These are phyloP conservation scores for Coregonus clupeaformis DNA, from an alignment of 2,113 vertebrate species.

Conservation along the genomic window DNA sequence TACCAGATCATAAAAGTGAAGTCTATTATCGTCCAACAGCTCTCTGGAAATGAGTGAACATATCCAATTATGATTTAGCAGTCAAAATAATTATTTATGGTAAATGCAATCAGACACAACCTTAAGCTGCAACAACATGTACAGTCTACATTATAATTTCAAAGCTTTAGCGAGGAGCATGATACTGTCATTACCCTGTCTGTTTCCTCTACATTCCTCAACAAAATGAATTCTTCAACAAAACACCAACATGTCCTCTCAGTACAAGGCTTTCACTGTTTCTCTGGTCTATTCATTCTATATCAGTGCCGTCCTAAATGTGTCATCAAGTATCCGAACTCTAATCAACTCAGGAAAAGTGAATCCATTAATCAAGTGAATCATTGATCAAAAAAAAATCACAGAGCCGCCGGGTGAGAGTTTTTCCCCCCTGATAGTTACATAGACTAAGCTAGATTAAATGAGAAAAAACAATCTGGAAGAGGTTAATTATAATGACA, in stretches of 20 bases:
- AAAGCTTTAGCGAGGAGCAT: neutral
- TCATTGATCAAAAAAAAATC: conserved; percentile 39
- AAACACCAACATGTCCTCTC: too few relatives aligned
- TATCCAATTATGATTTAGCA: conserved; percentile 3
- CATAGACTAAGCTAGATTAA: conserved; percentile 53
- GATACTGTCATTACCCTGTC: neutral
- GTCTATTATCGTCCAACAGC: neutral
- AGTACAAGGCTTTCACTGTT: too few relatives aligned
- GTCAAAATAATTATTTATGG: conserved; percentile 18
- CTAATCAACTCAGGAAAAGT: neutral
- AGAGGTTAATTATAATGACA: conserved; percentile 74
- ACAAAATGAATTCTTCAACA: neutral
- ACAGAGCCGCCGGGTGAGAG: conserved; percentile 20
- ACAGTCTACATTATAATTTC: neutral
- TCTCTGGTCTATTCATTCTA: neutral
- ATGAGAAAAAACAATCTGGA: conserved; percentile 59
- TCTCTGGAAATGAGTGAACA: conserved; percentile 24
- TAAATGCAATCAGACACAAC: conserved; percentile 16
- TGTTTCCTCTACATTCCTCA: neutral
- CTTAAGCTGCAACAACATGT: neutral
- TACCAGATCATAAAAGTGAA: too few relatives aligned
- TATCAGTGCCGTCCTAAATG: conserved; percentile 9
- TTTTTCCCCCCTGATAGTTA: conserved; percentile 35
- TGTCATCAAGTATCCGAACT: conserved; percentile 4
- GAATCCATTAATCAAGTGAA: conserved; percentile 14